Evolutionary conservation across 1,140 invertebrate genomes (phyloP), one percentile per base, ranked within the genome.

Genomic region (Venturia canescens): DNA sequence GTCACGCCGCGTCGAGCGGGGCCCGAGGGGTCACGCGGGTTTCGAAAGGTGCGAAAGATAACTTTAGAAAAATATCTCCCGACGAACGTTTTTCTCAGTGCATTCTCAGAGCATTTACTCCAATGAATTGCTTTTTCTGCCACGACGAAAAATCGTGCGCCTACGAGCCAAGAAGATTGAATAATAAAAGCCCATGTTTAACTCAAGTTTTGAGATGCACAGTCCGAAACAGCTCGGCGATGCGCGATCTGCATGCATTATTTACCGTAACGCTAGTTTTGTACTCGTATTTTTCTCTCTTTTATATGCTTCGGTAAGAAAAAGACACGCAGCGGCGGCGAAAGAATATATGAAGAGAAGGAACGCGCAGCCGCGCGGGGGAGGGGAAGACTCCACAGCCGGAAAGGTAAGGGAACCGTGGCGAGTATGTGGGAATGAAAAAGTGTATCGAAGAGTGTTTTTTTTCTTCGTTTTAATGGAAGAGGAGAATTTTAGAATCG

Each of bases 181-280:
- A 44, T 44, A 44, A 34, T 34, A 34, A 44, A 44, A 44, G 38
- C 13, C 38, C 38, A 44, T 44, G 13, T 44, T 44, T 44, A 11
- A 7, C 50, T 53, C 6, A 53, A 53, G 16, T 53, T 53, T 21
- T 21, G 50, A 74, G 21, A 53, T 27, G 71, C 71, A 74, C 13
- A 26, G 71, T 21, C 71, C 44, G 71, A 74, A 74, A 74, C 71
- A 48, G 44, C n/a, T 48, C 48, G 38, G 69, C 67, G 70, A 80
- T 72, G 38, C 71, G 57, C 66, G 80, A 82, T 82, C 66, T 72
- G 70, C 77, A 82, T 82, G 66, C 76, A 82, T 82, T 78, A 82
- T 82, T 82, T 78, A 60, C 66, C 48, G 71, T 82, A 82, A 82
- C 76, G 80, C 53, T 53, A 31, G 38, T 44, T 44, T 44, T 44